phyloP scores from a whole-genome alignment of 2,888 invertebrate genomes.

The Lithophane socia region DNA sequence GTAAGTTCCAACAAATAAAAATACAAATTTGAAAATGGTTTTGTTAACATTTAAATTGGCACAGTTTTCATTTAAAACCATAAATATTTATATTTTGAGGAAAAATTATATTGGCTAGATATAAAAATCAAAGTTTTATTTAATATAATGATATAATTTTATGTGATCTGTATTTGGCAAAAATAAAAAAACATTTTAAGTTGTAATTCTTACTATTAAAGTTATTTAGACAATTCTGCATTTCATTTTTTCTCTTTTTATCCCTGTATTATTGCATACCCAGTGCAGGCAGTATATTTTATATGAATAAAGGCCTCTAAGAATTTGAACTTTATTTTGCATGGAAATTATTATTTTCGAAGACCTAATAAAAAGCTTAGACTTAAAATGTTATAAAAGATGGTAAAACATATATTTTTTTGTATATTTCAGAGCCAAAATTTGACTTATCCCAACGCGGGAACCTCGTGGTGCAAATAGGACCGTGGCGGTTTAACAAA shows the following conservation, averaged over 20 bases:
- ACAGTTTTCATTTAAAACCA: background rate
- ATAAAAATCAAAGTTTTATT: slow-evolving; percentile 47
- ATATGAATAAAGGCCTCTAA: background rate
- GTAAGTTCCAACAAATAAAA: background rate
- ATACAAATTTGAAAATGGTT: background rate
- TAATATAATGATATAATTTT: slow-evolving; percentile 4
- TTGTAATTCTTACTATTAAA: slow-evolving; percentile 51
- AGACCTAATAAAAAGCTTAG: background rate
- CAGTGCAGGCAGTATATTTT: background rate
- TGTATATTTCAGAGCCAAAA: slow-evolving; percentile 80
- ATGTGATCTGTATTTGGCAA: slow-evolving; percentile 34
- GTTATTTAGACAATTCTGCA: slow-evolving; percentile 11
- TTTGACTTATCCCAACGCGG: slow-evolving; percentile 86
- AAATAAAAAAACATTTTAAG: slow-evolving; percentile 15
- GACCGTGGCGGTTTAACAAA: slow-evolving; percentile 87
- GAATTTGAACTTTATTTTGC: background rate
- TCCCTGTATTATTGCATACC: background rate
- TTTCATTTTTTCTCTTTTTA: background rate
- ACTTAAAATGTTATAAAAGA: background rate
- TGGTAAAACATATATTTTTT: slow-evolving; percentile 14
- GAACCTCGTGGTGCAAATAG: slow-evolving; percentile 86
- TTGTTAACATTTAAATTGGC: background rate
- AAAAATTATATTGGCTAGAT: slow-evolving; percentile 49
- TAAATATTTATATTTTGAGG: background rate
- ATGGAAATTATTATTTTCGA: background rate